A percentile compares a stretch with the other conserved stretches of the same genome.
phyloP scores from a whole-genome alignment of 2,113 vertebrate genomes.

The Rallus limicola region DNA sequence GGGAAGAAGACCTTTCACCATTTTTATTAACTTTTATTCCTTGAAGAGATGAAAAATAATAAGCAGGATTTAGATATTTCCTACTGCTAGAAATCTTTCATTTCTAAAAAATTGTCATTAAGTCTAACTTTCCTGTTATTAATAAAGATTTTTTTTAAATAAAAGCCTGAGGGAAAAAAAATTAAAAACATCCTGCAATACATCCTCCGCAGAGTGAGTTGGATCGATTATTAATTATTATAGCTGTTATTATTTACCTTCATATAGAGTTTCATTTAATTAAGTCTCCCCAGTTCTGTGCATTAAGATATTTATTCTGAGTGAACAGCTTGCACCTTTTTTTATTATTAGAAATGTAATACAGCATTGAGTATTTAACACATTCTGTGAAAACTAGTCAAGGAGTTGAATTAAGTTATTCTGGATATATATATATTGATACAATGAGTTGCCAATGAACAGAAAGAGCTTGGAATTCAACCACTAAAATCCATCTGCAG shows the following conservation, averaged over 20 bases:
- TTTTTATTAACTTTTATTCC: not conserved
- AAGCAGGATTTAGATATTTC: not conserved
- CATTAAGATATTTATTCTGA: not conserved
- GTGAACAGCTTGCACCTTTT: not conserved
- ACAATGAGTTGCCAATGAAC: not conserved
- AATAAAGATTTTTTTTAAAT: not conserved
- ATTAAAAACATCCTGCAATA: not conserved
- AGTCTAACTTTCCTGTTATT: not conserved
- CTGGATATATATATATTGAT: not conserved
- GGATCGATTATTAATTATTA: not conserved
- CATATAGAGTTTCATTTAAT: not conserved
- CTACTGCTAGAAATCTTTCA: not conserved
- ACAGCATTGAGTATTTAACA: not conserved
- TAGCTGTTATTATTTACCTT: not conserved
- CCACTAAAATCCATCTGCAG: constrained; percentile 32
- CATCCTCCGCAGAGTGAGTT: not conserved
- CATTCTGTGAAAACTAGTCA: not conserved
- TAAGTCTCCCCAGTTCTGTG: not conserved
- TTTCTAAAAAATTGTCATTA: not conserved
- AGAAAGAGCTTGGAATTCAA: constrained; percentile 13
- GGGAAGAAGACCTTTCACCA: not conserved
- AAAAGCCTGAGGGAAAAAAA: not conserved
- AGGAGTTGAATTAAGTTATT: not conserved
- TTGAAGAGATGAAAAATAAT: not conserved
- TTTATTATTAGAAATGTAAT: not conserved